These are phyloP conservation scores for western clawed frog (Xenopus tropicalis) DNA, from an alignment of 2,113 vertebrate genomes.

Conservation along the genomic window UCB_Xtro_10.0 CM004447.2:116452001-116452500, in stretches of 20 bases:
- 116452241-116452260: slow-evolving; percentile 5
- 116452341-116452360: slow-evolving; percentile 39
- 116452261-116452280: slow-evolving; percentile 2
- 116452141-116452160: not conserved
- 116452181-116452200: slow-evolving; percentile 6
- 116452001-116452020: no score
- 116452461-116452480: not conserved
- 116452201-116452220: slow-evolving; percentile 8
- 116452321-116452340: slow-evolving; percentile 45
- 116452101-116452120: no score
- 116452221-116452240: slow-evolving; percentile 18
- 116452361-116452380: slow-evolving; percentile 34
- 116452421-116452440: slow-evolving; percentile 30
- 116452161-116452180: slow-evolving; percentile 15
- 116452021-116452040: no score
- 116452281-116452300: slow-evolving; percentile 17
- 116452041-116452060: no score
- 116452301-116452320: slow-evolving; percentile 40
- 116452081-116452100: no score
- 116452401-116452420: slow-evolving; percentile 42
- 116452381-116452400: slow-evolving; percentile 12
- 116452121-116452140: not conserved
- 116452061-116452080: no score
- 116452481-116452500: no score
- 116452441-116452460: not conserved